A percentile compares a stretch with the other conserved stretches of the same genome.
phyloP scores from a whole-genome alignment of 2,888 invertebrate genomes.

The Galeopsomyia nigrocyanea region DNA sequence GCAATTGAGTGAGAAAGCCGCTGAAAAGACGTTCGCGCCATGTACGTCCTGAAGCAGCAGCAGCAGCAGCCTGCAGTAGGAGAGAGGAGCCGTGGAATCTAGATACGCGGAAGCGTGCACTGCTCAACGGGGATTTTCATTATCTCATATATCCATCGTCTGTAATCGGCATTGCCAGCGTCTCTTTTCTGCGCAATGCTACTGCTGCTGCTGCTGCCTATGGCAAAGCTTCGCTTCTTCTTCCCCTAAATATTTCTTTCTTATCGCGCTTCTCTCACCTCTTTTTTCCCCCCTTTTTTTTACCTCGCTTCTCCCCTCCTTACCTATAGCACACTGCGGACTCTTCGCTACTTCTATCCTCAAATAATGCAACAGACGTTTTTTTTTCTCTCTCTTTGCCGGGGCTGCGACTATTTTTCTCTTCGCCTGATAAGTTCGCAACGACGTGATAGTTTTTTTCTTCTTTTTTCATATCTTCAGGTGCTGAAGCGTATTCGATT shows the following conservation, averaged over 20 bases:
- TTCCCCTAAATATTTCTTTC: slow-evolving; percentile 42
- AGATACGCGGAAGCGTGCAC: slow-evolving; percentile 56
- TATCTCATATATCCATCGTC: slow-evolving; percentile 62
- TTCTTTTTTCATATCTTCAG: too few species aligned
- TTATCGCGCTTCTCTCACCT: slow-evolving; percentile 35
- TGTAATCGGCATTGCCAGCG: slow-evolving; percentile 61
- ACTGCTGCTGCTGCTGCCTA: slow-evolving; percentile 2
- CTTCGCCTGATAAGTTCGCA: too few species aligned
- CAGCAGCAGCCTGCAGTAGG: neutral
- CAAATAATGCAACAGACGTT: too few species aligned
- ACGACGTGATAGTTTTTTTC: too few species aligned
- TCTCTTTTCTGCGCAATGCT: slow-evolving; percentile 47
- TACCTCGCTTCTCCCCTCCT: slow-evolving; percentile 10
- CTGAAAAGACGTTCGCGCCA: slow-evolving; percentile 40
- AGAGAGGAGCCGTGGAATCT: slow-evolving; percentile 34
- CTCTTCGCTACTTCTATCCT: too few species aligned
- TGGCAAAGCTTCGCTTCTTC: neutral
- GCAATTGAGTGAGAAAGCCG: slow-evolving; percentile 43
- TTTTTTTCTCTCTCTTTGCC: too few species aligned
- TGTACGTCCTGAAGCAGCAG: slow-evolving; percentile 32
- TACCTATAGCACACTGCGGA: too few species aligned
- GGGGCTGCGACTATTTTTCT: too few species aligned
- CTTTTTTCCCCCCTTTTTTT: slow-evolving; percentile 22
- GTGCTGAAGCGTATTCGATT: too few species aligned
- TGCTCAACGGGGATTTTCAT: slow-evolving; percentile 58